phyloP scores from a whole-genome alignment of 2,888 invertebrate genomes.

The Eurytoma adleriae region DNA sequence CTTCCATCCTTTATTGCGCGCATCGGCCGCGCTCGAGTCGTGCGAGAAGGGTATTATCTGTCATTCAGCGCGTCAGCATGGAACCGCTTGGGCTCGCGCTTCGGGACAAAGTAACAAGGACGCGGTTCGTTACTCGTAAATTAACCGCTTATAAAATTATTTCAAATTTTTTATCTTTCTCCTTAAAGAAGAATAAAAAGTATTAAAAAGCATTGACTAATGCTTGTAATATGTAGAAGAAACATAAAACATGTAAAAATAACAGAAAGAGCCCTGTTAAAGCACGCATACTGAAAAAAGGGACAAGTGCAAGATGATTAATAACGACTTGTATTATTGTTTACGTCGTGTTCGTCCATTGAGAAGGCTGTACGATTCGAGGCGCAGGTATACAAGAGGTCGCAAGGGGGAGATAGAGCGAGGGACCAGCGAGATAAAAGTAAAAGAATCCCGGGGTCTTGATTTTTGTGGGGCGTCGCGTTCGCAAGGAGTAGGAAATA shows the following conservation, averaged over 20 bases:
- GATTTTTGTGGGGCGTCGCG: not conserved
- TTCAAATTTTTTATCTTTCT: too few species aligned
- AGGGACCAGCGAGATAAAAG: not conserved
- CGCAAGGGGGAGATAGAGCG: not conserved
- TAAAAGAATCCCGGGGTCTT: conserved; percentile 22
- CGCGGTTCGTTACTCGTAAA: too few species aligned
- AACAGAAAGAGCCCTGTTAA: too few species aligned
- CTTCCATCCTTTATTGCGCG: not conserved
- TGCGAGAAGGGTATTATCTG: not conserved
- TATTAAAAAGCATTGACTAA: too few species aligned
- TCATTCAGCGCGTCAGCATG: conserved; percentile 31
- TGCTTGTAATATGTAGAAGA: too few species aligned
- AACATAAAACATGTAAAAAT: too few species aligned
- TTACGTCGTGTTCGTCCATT: conserved; percentile 10
- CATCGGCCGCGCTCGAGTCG: not conserved
- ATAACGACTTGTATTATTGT: conserved; percentile 6
- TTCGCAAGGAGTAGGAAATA: not conserved
- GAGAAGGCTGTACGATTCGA: not conserved
- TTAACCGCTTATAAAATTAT: too few species aligned
- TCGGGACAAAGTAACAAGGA: not conserved
- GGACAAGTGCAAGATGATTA: not conserved
- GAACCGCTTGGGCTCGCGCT: not conserved
- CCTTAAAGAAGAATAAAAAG: too few species aligned
- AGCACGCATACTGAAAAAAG: not conserved
- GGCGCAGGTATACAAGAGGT: not conserved